A percentile compares a stretch with the other conserved stretches of the same genome.
Evolutionary conservation across 2,888 invertebrate species (phyloP).

Genomic region (Nephrotoma guestfalica): DNA sequence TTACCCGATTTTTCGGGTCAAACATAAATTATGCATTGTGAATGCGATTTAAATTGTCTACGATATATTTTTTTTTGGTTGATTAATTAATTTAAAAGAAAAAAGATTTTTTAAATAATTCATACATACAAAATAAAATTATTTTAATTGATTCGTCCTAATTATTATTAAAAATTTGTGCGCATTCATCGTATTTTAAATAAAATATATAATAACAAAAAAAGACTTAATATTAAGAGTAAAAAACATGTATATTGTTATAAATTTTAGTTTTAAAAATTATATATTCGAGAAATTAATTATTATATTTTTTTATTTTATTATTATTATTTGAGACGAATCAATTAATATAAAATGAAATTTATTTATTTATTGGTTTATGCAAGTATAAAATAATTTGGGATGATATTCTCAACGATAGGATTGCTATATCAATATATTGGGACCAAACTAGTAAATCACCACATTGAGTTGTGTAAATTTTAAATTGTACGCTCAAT

Average conservation of each 20-base stretch:
- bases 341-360: neutral
- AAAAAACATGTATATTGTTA: neutral
- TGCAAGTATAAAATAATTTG: neutral
- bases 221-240: neutral
- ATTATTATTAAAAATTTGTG: neutral
- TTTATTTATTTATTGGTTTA: neutral
- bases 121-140: neutral
- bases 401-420: neutral
- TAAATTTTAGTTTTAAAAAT: neutral
- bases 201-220: neutral
- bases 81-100: neutral
- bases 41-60: neutral
- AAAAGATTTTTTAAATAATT: neutral
- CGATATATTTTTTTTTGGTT: neutral
- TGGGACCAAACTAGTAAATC: neutral
- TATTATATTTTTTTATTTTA: neutral
- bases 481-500: neutral
- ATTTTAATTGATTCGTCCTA: neutral
- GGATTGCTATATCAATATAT: neutral
- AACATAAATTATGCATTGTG: neutral
- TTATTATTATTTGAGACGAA: neutral
- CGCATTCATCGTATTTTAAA: neutral
- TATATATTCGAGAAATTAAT: neutral
- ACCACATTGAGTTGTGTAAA: neutral
- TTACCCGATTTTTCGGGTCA: neutral